Base-by-base conservation (phyloP, 2,113 vertebrate species). In the Eudorcas thomsonii region DNA sequence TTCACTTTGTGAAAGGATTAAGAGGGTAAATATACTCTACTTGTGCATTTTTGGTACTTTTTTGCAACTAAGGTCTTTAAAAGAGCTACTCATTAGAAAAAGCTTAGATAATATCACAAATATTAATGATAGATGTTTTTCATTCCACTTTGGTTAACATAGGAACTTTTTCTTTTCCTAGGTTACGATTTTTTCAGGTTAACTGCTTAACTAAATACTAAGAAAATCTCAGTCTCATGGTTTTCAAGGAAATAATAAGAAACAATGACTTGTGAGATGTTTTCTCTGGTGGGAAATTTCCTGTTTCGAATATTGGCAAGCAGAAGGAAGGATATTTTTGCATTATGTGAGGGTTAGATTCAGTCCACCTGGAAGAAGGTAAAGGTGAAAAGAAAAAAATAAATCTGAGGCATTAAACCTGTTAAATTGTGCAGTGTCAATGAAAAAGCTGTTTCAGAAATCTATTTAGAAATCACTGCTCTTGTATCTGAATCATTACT, bases 401-500 rank as follows among this genome's bases (percentile, higher is more conserved):
- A 57, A 86, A 59, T 82, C 95, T 52, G 60, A 96, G 50, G 95
- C 92, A 96, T 96, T 97, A 98, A 96, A 90, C 50, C 96, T 74
- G 81, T 55, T 88, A 64, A 83, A 90, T 5, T 3, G 92, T 88
- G 87, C 64, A 33, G 62, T 33, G 59, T 77, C 59, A 84, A 88
- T 95, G 80, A 82, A 74, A 50, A 81, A 97, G 93, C 92, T 77
- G 87, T 90, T 95, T 97, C 91, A 96, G 96, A 95, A 86, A 97
- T 93, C 96, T 90, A 94, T 94, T 97, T 96, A 94, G 94, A 98
- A 97, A 92, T 94, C 97, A 86, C 81, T 57, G 92, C 96, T 98
- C 67, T 88, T 86, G 85, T 93, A 90, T 95, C 82, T 74, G 88
- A 78, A 93, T 96, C 95, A 48, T 98, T 95, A 95, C 57, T 10